Conservation (phyloP, 2,797 vertebrate species). For the Cossypha heuglini region DNA sequence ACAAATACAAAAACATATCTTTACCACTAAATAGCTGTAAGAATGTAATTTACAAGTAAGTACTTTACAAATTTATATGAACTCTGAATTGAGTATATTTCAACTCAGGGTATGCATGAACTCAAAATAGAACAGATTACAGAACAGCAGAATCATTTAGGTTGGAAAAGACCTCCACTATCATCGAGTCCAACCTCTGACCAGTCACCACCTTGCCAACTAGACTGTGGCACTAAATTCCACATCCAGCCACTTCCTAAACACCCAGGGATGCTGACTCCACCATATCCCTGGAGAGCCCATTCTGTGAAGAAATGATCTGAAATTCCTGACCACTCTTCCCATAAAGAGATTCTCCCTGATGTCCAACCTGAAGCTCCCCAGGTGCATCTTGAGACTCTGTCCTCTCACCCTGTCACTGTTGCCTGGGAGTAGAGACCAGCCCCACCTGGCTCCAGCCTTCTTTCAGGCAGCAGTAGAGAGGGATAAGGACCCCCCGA, state of each 20-base stretch:
- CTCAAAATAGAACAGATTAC: background rate
- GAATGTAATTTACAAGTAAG: background rate
- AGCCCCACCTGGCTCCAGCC: background rate
- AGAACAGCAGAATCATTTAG: background rate
- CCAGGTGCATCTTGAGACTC: background rate
- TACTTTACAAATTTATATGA: background rate
- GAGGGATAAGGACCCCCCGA: background rate
- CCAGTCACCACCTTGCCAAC: background rate
- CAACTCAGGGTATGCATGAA: background rate
- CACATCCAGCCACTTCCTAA: background rate
- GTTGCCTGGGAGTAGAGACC: background rate
- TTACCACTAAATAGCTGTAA: background rate
- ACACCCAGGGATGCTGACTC: background rate
- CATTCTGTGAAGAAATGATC: background rate
- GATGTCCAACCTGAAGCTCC: background rate
- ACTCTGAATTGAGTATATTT: background rate
- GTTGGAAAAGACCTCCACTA: background rate
- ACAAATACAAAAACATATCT: background rate
- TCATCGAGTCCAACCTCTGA: rapidly evolving
- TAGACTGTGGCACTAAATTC: background rate
- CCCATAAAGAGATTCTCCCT: background rate
- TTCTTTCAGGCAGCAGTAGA: background rate
- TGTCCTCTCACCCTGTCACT: too few relatives aligned
- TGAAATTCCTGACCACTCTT: background rate
- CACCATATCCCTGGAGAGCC: background rate